Evolutionary conservation across 2,113 vertebrate species (phyloP).

Genomic region (Pterocles burchelli): DNA sequence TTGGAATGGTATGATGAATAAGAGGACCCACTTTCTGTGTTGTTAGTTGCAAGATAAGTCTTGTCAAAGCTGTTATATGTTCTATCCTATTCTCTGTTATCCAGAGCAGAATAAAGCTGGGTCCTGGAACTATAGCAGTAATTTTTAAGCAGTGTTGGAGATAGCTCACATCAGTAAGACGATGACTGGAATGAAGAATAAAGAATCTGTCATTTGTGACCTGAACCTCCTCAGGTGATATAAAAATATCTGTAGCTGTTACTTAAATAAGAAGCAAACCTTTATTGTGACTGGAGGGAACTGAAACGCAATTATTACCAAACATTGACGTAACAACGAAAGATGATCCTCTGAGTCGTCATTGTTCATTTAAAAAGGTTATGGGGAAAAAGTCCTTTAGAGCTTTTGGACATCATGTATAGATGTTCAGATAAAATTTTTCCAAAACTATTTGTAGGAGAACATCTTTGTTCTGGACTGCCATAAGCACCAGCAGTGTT

Average conservation of each 20-base stretch:
- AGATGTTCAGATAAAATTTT: neutral
- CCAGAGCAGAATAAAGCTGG: constrained; percentile 5
- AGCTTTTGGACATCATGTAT: neutral
- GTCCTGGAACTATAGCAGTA: neutral
- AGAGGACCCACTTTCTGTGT: neutral
- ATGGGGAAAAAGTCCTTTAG: neutral
- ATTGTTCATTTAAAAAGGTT: neutral
- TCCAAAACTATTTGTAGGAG: neutral
- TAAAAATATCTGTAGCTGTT: neutral
- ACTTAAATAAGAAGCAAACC: neutral
- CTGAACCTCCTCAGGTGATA: neutral
- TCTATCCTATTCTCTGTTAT: neutral
- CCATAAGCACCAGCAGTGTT: neutral
- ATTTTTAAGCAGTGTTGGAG: neutral
- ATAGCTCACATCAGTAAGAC: neutral
- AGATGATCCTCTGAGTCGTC: neutral
- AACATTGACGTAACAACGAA: neutral
- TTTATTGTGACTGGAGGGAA: neutral
- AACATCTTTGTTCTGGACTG: neutral
- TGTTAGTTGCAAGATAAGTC: neutral
- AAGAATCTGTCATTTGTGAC: neutral
- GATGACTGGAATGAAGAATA: neutral
- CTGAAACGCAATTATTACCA: neutral
- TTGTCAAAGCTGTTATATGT: neutral
- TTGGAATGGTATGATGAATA: neutral